A percentile compares a stretch with the other conserved stretches of the same genome.
Evolutionary conservation across 1,140 invertebrate species (phyloP).

Genomic region (Battus philenor): DNA sequence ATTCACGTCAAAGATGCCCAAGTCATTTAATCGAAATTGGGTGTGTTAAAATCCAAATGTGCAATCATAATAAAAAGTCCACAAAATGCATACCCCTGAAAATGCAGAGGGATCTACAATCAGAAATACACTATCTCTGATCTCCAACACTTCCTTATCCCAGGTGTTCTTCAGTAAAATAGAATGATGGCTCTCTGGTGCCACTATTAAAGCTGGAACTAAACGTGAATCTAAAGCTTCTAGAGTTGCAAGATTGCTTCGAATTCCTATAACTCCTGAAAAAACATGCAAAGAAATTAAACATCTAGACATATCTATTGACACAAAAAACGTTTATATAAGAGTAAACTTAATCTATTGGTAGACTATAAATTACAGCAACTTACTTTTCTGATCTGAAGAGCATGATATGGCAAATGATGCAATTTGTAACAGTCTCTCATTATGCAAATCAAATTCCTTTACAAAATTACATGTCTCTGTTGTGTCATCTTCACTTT

Average conservation of each 20-base stretch:
- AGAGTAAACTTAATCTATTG: too few species aligned
- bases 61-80: neutral
- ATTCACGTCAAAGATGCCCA: too few species aligned
- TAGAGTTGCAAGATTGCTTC: conserved; percentile 79
- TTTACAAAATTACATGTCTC: conserved; percentile 65
- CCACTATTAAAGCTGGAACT: conserved; percentile 76
- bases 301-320: too few species aligned
- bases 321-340: too few species aligned
- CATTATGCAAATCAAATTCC: conserved; percentile 80
- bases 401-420: conserved; percentile 82
- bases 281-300: too few species aligned
- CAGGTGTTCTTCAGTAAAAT: conserved; percentile 76
- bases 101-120: conserved; percentile 82
- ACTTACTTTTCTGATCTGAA: conserved; percentile 76
- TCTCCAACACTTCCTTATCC: conserved; percentile 76
- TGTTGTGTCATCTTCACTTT: conserved; percentile 26
- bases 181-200: conserved; percentile 63
- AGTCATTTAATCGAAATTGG: neutral
- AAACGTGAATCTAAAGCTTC: conserved; percentile 81
- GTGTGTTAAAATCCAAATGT: neutral
- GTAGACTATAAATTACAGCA: too few species aligned
- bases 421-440: conserved; percentile 81
- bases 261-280: conserved; percentile 77
- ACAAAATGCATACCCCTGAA: conserved; percentile 72
- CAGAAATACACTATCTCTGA: conserved; percentile 77